phyloP scores from a whole-genome alignment of 2,888 invertebrate genomes.

The Mimas tiliae region DNA sequence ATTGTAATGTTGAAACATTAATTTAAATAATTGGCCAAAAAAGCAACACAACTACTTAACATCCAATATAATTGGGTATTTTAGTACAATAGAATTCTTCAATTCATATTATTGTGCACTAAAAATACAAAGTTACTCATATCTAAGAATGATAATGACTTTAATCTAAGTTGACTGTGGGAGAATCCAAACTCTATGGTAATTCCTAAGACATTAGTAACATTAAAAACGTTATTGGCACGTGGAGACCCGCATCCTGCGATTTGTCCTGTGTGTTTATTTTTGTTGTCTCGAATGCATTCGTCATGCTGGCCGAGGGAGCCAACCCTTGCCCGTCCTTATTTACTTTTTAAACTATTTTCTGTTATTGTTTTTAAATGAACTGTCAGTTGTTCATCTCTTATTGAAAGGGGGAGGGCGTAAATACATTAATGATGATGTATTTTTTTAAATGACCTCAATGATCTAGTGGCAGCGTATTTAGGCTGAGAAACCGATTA shows the following conservation, averaged over 20 bases:
- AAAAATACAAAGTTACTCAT: too few species aligned
- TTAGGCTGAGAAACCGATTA: too few species aligned
- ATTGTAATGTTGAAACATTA: too few species aligned
- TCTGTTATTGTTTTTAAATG: slow-evolving; percentile 20
- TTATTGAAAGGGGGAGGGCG: neutral
- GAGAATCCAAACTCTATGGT: neutral
- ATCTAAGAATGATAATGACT: neutral
- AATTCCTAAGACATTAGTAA: slow-evolving; percentile 45
- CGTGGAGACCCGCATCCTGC: slow-evolving; percentile 57
- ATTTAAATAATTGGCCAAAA: too few species aligned
- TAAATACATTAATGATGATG: neutral
- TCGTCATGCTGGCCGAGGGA: slow-evolving; percentile 50
- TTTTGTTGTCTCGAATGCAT: slow-evolving; percentile 63
- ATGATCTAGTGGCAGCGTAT: too few species aligned
- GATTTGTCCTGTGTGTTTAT: slow-evolving; percentile 61
- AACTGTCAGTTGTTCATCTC: slow-evolving; percentile 13
- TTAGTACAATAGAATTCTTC: too few species aligned
- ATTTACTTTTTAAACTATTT: slow-evolving; percentile 29
- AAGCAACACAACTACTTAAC: too few species aligned
- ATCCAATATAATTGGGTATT: too few species aligned
- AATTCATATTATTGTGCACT: too few species aligned
- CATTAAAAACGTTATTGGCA: slow-evolving; percentile 58
- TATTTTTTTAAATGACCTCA: neutral
- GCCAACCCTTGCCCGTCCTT: slow-evolving; percentile 31
- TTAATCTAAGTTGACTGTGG: neutral